Evolutionary conservation across 2,113 vertebrate species (phyloP), one percentile per base, ranked within the genome.

Genomic region (Phoenicopterus ruber): DNA sequence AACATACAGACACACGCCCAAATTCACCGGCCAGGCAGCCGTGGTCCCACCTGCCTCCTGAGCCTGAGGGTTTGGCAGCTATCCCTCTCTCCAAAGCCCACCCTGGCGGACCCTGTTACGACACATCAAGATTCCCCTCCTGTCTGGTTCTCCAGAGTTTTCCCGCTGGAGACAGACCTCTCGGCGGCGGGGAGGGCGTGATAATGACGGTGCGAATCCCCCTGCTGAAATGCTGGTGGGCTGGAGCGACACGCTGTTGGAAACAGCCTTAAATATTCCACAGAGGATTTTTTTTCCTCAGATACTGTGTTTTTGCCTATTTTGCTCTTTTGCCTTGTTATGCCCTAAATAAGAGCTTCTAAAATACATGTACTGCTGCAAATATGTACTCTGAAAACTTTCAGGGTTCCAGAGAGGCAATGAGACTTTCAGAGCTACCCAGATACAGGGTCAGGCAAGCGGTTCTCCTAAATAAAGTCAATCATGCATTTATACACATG

Each of bases 391-490:
- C 36, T 50, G 38, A 74, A 58, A 90, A 62, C 46, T 91, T 76
- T 4, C 50, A 80, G 13, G 0, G 0, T 38, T 46, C 9, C 0
- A 52, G n/a, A 69, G 49, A 89, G 20, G 44, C 32, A 49, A 22
- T 1, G 18, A 70, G 32, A 46, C 32, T 71, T 70, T 58, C 69
- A 24, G 10, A 65, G 63, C n/a, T 44, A 63, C 29, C 10, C 42
- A 86, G 65, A 13, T 11, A 63, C 2, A 6, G 40, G 40, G 84
- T 18, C 86, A 88, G 79, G 74, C 32, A 93, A 86, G 90, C 77
- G 88, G 94, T 96, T 95, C 77, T 94, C 86, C 90, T 47, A 81
- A 89, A 89, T 83, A 36, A 95, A 94, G 65, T 88, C 92, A 92
- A 67, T 91, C 90, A 88, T 88, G 88, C 86, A 24, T 78, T 88